A percentile compares a stretch with the other conserved stretches of the same genome.
These are phyloP conservation scores for Guaruba guarouba DNA, from an alignment of 2,113 vertebrate genomes.

Conservation along the genomic window DNA sequence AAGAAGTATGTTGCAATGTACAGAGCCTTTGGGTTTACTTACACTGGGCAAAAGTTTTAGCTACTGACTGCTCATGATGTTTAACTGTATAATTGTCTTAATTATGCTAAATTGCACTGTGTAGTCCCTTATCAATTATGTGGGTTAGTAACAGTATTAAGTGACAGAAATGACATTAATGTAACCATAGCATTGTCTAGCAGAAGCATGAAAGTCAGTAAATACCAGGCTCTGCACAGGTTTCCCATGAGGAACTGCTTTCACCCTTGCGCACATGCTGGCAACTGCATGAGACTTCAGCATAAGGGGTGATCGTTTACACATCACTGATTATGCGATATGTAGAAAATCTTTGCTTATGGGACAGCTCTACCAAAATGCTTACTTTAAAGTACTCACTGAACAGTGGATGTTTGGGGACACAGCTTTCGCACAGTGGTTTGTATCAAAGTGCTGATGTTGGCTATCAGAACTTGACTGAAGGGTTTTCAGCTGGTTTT, in stretches of 20 bases:
- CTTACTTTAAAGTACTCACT: background rate
- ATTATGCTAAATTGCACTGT: constrained; percentile 3
- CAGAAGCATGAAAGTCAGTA: background rate
- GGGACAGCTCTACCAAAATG: background rate
- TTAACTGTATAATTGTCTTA: constrained; percentile 23
- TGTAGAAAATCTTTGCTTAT: background rate
- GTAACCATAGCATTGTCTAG: background rate
- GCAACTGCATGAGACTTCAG: background rate
- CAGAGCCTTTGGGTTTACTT: background rate
- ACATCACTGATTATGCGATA: background rate
- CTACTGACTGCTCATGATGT: background rate
- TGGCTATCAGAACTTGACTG: background rate
- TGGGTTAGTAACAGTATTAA: constrained; percentile 16
- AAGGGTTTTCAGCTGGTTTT: background rate
- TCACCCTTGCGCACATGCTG: background rate
- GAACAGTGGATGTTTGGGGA: background rate
- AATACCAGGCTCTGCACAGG: background rate
- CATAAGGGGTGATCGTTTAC: background rate
- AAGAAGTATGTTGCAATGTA: background rate
- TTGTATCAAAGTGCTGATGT: background rate
- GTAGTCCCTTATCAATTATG: constrained; percentile 36
- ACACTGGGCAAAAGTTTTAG: background rate
- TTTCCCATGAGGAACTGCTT: background rate
- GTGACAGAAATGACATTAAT: constrained; percentile 6
- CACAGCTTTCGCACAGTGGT: background rate